A percentile compares a stretch with the other conserved stretches of the same genome.
phyloP scores from a whole-genome alignment of 2,113 vertebrate genomes.

The Ciconia stormi region DNA sequence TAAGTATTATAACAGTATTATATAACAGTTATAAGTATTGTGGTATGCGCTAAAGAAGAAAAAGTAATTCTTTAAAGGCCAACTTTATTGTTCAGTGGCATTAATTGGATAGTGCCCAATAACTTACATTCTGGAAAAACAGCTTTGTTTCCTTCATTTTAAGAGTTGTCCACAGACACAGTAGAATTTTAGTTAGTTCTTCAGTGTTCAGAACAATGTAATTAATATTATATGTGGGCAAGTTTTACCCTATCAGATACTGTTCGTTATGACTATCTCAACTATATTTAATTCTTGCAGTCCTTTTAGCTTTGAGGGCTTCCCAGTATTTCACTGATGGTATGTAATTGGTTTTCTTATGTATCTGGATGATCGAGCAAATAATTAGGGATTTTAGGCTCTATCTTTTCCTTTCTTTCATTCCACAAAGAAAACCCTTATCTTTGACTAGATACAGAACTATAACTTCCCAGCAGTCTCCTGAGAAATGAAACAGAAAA shows the following conservation, averaged over 20 bases:
- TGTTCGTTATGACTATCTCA: not conserved
- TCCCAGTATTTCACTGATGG: not conserved
- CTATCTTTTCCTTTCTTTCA: not conserved
- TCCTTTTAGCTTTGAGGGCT: not conserved
- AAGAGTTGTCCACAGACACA: not conserved
- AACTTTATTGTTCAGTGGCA: not conserved
- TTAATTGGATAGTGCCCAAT: not conserved
- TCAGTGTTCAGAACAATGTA: not conserved
- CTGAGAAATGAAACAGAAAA: not conserved
- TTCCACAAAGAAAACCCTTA: not conserved
- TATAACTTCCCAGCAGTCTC: not conserved
- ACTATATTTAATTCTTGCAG: not conserved
- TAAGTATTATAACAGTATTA: not conserved
- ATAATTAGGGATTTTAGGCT: not conserved
- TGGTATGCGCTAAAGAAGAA: not conserved
- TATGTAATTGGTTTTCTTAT: not conserved
- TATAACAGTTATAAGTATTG: not conserved
- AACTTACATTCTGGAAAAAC: not conserved
- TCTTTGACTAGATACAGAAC: not conserved
- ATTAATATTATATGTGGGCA: not conserved
- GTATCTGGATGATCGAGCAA: not conserved
- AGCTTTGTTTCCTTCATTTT: not conserved
- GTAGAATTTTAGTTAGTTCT: not conserved
- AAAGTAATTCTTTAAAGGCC: not conserved
- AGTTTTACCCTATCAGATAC: not conserved